A percentile compares a stretch with the other conserved stretches of the same genome.
phyloP scores from a whole-genome alignment of 2,797 vertebrate species.

The Cichlasoma orientale region DNA sequence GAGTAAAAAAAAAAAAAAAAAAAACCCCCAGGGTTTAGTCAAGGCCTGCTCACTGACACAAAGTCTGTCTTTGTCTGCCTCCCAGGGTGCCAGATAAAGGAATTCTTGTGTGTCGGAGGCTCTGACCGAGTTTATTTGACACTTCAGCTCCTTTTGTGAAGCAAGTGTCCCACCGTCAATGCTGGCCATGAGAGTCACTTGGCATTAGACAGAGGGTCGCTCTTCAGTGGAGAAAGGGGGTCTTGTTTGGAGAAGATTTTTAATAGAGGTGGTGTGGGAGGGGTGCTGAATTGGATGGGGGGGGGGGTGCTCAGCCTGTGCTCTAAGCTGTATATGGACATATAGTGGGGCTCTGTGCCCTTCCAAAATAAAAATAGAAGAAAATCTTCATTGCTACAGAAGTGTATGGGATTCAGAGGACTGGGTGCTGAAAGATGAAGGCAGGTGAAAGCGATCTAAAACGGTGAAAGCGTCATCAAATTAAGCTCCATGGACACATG shows the following conservation, averaged over 20 bases:
- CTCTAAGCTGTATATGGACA: slow-evolving; percentile 66
- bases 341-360: slow-evolving; percentile 92
- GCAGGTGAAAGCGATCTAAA: not conserved
- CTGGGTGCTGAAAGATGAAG: slow-evolving; percentile 14
- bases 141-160: slow-evolving; percentile 92
- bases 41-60: slow-evolving; percentile 86
- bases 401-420: slow-evolving; percentile 8
- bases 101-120: slow-evolving; percentile 88
- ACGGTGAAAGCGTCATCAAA: slow-evolving; percentile 14
- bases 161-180: slow-evolving; percentile 91
- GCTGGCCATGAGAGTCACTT: slow-evolving; percentile 93
- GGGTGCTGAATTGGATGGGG: not conserved
- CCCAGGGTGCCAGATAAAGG: slow-evolving; percentile 89
- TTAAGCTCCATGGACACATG: not conserved
- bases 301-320: slow-evolving; percentile 64
- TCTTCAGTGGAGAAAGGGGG: slow-evolving; percentile 94
- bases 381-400: slow-evolving; percentile 83
- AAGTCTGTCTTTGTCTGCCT: slow-evolving; percentile 86
- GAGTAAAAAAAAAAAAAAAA: slow-evolving; percentile 39
- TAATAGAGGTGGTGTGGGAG: slow-evolving; percentile 78
- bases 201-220: slow-evolving; percentile 94
- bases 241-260: slow-evolving; percentile 92
- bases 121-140: slow-evolving; percentile 93
- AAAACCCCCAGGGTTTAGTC: slow-evolving; percentile 77
- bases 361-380: slow-evolving; percentile 78